phyloP scores from a whole-genome alignment of 1,140 invertebrate species.

The Dinothrombium tinctorium region DNA sequence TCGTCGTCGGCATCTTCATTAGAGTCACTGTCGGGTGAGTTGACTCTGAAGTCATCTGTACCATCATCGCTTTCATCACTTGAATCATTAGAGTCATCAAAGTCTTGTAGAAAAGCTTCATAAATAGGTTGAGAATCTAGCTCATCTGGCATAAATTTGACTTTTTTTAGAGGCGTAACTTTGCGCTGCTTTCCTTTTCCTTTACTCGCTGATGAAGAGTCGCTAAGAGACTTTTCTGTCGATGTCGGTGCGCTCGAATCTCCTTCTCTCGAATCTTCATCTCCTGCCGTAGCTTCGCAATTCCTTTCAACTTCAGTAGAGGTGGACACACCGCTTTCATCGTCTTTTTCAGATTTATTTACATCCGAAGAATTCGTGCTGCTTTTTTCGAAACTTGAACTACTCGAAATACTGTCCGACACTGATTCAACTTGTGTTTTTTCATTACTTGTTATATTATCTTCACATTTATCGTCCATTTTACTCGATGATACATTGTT shows the following conservation, averaged over 20 bases:
- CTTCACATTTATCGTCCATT: too few relatives aligned
- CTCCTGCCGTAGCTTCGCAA: neutral
- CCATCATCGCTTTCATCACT: slow-evolving; percentile 23
- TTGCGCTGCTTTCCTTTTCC: slow-evolving; percentile 6
- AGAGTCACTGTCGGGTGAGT: too few relatives aligned
- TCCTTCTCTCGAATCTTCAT: neutral
- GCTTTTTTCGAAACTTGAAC: too few relatives aligned
- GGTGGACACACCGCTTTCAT: neutral
- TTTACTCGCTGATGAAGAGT: neutral
- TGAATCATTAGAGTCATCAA: neutral
- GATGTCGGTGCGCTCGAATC: neutral
- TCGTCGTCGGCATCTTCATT: slow-evolving; percentile 22
- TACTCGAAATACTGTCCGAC: too few relatives aligned
- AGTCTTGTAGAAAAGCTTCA: slow-evolving; percentile 3
- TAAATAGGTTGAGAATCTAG: neutral
- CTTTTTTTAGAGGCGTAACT: neutral
- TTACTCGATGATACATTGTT: neutral
- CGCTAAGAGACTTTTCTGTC: neutral
- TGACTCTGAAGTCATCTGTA: too few relatives aligned
- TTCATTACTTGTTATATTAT: too few relatives aligned
- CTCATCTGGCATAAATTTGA: neutral
- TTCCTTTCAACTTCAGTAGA: neutral
- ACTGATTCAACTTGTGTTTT: too few relatives aligned
- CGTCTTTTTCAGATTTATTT: too few relatives aligned
- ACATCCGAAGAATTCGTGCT: too few relatives aligned